Conservation (phyloP, 2,113 vertebrate genomes). For the Gymnogyps californianus region DNA sequence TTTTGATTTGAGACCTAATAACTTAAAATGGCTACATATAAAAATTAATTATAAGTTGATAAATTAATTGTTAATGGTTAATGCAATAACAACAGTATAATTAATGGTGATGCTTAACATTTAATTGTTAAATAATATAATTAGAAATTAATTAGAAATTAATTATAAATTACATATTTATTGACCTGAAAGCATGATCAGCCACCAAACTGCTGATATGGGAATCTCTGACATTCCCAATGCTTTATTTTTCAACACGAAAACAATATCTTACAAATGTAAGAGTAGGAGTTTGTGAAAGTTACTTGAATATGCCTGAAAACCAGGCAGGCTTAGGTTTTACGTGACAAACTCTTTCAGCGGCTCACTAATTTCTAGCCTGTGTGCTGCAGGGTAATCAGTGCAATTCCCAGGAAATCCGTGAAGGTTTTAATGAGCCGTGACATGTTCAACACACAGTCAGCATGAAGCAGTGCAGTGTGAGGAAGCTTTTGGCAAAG, state of each 20-base stretch:
- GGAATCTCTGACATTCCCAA: not conserved
- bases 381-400: constrained; percentile 36
- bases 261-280: not conserved
- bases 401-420: constrained; percentile 39
- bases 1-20: not conserved
- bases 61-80: not conserved
- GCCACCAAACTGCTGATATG: not conserved
- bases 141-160: not conserved
- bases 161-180: not conserved
- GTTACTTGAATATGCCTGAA: not conserved
- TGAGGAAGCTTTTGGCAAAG: constrained; percentile 27
- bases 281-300: not conserved
- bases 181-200: not conserved
- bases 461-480: not conserved
- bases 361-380: constrained; percentile 33
- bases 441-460: constrained; percentile 18
- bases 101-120: not conserved
- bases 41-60: not conserved
- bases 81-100: not conserved
- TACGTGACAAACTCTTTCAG: not conserved
- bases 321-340: not conserved
- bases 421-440: constrained; percentile 42
- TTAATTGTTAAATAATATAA: not conserved
- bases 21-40: not conserved
- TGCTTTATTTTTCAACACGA: not conserved